These are phyloP conservation scores for Formica aserva DNA, from an alignment of 2,888 invertebrate genomes.

Conservation along the genomic window DNA sequence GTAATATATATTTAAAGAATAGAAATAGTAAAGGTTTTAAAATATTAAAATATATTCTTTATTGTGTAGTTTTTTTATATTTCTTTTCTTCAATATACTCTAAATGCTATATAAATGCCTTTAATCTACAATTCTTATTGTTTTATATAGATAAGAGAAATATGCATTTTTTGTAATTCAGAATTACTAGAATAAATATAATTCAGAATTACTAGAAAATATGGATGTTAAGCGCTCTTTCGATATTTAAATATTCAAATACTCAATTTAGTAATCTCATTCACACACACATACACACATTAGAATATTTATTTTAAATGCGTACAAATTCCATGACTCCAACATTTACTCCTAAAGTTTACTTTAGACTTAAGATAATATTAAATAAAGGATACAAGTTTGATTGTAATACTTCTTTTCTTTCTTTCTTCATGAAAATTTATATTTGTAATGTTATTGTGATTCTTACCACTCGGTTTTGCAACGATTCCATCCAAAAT, in stretches of 20 bases:
- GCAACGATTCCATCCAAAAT: constrained; percentile 22
- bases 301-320: constrained; percentile 10
- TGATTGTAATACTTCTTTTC: background rate
- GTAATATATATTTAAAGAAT: background rate
- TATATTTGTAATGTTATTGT: background rate
- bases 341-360: background rate
- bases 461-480: background rate
- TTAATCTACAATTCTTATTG: background rate
- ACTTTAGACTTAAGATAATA: background rate
- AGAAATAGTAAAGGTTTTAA: background rate
- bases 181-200: background rate
- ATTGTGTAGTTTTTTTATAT: background rate
- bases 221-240: background rate
- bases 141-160: background rate
- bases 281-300: background rate
- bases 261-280: background rate
- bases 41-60: background rate
- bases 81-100: background rate
- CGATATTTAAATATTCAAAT: background rate
- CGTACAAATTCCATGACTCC: background rate
- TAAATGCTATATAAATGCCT: background rate
- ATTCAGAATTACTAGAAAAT: background rate
- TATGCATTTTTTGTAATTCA: background rate
- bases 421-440: background rate
- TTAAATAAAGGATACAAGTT: background rate